Conservation (phyloP, 2,113 vertebrate genomes). For the Ptilonorhynchus violaceus region DNA sequence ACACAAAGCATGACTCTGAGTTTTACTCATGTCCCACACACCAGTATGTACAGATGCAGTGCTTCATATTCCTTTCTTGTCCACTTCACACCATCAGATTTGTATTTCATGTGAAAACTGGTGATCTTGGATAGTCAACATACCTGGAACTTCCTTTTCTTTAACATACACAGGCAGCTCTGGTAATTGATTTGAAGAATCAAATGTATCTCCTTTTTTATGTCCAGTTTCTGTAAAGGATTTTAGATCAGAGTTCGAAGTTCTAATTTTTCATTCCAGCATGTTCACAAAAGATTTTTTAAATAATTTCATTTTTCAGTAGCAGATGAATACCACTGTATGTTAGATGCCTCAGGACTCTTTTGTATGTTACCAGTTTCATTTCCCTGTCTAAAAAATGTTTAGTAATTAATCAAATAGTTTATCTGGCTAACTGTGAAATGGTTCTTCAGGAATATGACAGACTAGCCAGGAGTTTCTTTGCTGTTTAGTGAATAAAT, state of each 20-base stretch:
- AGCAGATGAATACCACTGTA: neutral
- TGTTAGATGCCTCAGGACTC: neutral
- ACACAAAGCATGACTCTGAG: neutral
- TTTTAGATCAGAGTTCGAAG: neutral
- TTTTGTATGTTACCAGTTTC: neutral
- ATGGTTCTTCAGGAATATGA: neutral
- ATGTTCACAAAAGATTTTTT: neutral
- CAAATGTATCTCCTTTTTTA: neutral
- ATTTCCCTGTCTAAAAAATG: neutral
- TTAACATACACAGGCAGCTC: neutral
- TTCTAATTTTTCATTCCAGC: neutral
- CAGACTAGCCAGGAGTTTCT: neutral
- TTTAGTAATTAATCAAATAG: neutral
- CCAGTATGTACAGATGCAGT: neutral
- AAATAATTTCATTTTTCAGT: neutral
- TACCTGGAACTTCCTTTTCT: neutral
- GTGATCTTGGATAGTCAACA: neutral
- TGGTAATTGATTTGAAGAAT: neutral
- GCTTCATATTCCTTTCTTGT: neutral
- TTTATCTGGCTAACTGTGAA: neutral
- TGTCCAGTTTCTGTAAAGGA: neutral
- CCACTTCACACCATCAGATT: neutral
- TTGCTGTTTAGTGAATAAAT: neutral
- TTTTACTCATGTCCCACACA: neutral
- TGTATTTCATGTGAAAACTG: neutral